Conservation (phyloP, 1,140 invertebrate genomes). For the Antheraea pernyi region DNA sequence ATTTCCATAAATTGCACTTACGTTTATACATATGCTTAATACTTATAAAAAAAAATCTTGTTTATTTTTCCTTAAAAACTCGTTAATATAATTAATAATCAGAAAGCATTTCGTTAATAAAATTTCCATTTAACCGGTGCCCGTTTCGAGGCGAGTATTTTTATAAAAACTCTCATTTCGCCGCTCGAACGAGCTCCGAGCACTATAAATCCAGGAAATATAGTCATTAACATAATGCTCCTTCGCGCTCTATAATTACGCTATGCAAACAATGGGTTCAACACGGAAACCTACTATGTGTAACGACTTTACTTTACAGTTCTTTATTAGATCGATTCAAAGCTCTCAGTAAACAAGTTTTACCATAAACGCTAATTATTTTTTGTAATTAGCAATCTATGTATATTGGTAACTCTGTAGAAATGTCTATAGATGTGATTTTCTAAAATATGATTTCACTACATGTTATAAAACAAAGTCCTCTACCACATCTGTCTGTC, state of each 20-base stretch:
- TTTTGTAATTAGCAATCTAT: not conserved
- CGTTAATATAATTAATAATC: not conserved
- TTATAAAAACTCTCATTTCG: not conserved
- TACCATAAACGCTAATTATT: not conserved
- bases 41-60: too few species aligned
- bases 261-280: conserved; percentile 8
- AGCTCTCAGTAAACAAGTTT: not conserved
- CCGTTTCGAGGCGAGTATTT: not conserved
- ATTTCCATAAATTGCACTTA: too few species aligned
- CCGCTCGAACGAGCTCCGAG: not conserved
- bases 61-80: not conserved
- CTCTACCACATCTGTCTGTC: too few species aligned
- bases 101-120: not conserved
- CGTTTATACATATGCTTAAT: too few species aligned
- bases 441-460: too few species aligned
- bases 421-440: too few species aligned
- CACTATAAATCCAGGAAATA: conserved; percentile 21
- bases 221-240: conserved; percentile 28
- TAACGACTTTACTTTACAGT: conserved; percentile 9
- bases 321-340: conserved; percentile 1
- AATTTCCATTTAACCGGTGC: not conserved
- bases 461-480: too few species aligned
- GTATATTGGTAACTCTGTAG: too few species aligned
- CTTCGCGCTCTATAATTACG: conserved; percentile 30
- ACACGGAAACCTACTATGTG: conserved; percentile 20